Conservation (phyloP, 1,140 invertebrate species). For the Stenopsyche tienmushanensis region DNA sequence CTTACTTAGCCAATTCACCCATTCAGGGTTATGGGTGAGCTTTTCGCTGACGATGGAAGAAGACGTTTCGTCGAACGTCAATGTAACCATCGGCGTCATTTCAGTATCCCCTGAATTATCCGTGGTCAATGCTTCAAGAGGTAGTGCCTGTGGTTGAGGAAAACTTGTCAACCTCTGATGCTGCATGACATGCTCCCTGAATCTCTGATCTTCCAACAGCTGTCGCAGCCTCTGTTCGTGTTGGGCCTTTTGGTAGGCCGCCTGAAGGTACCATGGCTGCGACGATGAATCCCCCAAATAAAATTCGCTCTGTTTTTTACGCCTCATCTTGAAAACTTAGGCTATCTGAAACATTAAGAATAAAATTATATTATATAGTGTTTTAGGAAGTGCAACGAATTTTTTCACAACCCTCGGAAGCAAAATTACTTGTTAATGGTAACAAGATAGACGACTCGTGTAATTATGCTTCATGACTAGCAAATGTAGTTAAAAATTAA, state of each 20-base stretch:
- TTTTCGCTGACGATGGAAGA: conserved; percentile 27
- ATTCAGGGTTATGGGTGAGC: conserved; percentile 17
- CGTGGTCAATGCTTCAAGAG: neutral
- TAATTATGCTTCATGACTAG: no score
- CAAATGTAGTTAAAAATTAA: no score
- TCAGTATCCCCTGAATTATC: neutral
- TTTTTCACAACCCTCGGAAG: no score
- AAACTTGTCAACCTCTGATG: neutral
- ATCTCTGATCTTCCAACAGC: conserved; percentile 7
- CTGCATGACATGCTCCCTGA: neutral
- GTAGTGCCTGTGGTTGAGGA: neutral
- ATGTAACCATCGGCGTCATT: conserved; percentile 5
- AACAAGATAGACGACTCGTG: no score
- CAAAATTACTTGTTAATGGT: no score
- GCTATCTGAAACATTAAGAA: no score
- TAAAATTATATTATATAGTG: no score
- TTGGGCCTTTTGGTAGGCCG: neutral
- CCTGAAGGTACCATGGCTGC: neutral
- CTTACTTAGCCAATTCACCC: conserved; percentile 26
- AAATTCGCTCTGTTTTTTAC: neutral
- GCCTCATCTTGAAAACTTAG: no score
- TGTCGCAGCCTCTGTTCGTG: conserved; percentile 2
- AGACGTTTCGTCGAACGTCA: conserved; percentile 10
- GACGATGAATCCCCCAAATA: neutral
- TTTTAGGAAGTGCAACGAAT: neutral